Base-by-base conservation (phyloP, 2,888 invertebrate species). In the Pseudanteris insignis region DNA sequence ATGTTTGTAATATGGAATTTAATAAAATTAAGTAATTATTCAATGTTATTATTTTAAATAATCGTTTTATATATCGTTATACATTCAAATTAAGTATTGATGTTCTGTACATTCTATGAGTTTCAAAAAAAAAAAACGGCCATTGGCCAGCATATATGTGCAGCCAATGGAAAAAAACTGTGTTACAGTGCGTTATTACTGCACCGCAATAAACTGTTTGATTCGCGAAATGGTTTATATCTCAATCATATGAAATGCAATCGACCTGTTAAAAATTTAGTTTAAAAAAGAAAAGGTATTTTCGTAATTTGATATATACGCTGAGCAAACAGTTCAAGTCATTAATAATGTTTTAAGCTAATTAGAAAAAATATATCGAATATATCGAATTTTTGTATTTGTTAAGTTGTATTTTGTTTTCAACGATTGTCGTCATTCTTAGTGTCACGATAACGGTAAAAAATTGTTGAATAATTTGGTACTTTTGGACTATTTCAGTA, bases 111-210 rank as follows among this genome's bases (percentile, higher is more conserved):
- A n/a, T n/a, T n/a, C n/a, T n/a, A n/a, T n/a, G n/a, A n/a, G n/a
- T n/a, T n/a, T n/a, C 41, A 58, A 63, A 51, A 65, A 58, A 64
- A 60, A 64, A 63, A 57, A 69, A 65, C 59, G 72, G 72, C 69
- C 73, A 73, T 71, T 73, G 73, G 68, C 74, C 74, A 76, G 72
- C 78, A 77, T 69, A 76, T 76, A 77, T 78, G 76, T 74, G 67
- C 77, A 76, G 67, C 72, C 69, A 77, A 71, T 75, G 79, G 78
- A 79, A 79, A 77, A 71, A 71, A 71, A 76, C 77, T 75, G 74
- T 73, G 75, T 77, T 71, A 70, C 68, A 51, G 47, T 53, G 38
- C 54, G 55, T 51, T 63, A 63, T 63, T 60, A 60, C 58, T 55
- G 60, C 51, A 48, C 48, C 43, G 44, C 59, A 51, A 50, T 30